Evolutionary conservation across 2,888 invertebrate species (phyloP), one percentile per base, ranked within the genome.

Genomic region (Drosophila monieri): DNA sequence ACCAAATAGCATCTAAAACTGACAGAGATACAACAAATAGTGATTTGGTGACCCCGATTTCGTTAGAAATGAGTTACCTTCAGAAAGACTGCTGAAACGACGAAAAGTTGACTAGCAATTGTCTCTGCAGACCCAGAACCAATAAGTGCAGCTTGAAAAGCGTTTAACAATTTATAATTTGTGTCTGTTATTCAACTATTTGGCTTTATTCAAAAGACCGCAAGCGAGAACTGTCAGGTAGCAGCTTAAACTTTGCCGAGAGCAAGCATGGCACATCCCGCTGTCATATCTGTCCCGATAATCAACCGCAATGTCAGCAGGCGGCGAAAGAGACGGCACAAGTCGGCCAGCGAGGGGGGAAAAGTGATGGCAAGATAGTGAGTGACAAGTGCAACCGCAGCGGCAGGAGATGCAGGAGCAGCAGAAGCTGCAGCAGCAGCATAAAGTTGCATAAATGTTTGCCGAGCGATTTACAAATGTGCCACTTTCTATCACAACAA

Each of bases 401-500:
- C 55, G 51, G 44, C 23, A 47, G 61, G 48, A 37, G 48, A 47
- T 18, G 48, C 48, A 52, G 21, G 21, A 61, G 14, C 2, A 37
- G 25, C 41, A 48, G 35, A 14, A 52, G 53, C 35, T 14, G 32
- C 21, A 41, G 30, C 49, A 32, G 32, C 58, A 71, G 73, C 46
- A 65, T 53, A 58, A 69, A 69, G 69, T 65, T 70, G 70, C 58
- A 58, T 61, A 73, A 74, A 64, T 76, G 80, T 78, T 77, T 77
- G 68, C 66, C 74, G 53, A 66, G 72, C 66, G 76, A 65, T 77
- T 81, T 74, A 73, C 80, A 77, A 84, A 78, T 76, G 76, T 74
- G 84, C 80, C 81, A 86, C 78, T 80, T 84, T 81, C 85, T 78
- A 85, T 78, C 77, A 78, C 71, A 84, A 70, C 79, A 78, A 74